Conservation (phyloP, 1,140 invertebrate genomes). For the Asobara japonica region DNA sequence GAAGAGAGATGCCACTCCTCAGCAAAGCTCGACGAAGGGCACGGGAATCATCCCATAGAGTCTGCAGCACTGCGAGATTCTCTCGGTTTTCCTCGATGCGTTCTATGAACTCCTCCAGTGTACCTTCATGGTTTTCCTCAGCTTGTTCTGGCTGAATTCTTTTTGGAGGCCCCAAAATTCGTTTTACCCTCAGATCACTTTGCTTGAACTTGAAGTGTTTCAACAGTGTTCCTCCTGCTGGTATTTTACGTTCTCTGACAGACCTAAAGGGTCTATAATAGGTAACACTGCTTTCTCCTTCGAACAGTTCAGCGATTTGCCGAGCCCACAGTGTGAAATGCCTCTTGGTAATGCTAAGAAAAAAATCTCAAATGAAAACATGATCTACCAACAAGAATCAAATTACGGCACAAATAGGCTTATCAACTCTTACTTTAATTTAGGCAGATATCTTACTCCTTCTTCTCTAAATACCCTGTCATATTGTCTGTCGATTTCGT, state of each 20-base stretch:
- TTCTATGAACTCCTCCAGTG: not conserved
- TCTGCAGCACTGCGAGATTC: not conserved
- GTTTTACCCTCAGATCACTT: not conserved
- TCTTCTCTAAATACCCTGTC: not conserved
- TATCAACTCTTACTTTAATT: not conserved
- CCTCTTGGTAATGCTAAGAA: not conserved
- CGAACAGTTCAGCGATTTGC: not conserved
- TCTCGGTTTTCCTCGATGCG: not conserved
- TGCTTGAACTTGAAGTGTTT: not conserved
- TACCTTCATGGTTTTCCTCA: not conserved
- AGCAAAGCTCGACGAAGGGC: not conserved
- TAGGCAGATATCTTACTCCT: not conserved
- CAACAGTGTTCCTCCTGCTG: not conserved
- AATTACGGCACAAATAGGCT: not conserved
- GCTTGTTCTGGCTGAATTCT: not conserved
- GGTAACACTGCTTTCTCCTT: not conserved
- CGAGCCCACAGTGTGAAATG: not conserved
- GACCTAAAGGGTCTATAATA: slow-evolving; percentile 2
- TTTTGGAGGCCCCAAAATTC: not conserved
- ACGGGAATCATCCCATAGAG: not conserved
- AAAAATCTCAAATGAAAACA: not conserved
- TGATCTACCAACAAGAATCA: not conserved
- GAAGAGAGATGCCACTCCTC: not conserved
- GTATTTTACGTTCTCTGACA: not conserved
- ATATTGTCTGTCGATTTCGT: not conserved